Base-by-base conservation (phyloP, 2,888 invertebrate genomes). In the Dromius quadrimaculatus region DNA sequence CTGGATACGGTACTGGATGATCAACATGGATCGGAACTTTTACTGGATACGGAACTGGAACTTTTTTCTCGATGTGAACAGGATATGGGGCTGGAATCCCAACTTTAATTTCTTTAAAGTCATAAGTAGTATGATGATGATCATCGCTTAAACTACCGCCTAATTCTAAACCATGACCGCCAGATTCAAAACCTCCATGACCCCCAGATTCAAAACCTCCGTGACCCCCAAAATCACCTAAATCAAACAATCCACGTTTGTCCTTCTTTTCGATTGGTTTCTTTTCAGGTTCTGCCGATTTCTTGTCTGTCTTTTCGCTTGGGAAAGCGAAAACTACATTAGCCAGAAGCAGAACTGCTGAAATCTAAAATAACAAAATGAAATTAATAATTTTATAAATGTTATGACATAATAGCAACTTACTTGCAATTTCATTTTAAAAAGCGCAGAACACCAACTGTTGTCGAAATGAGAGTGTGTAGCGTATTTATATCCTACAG, bases 1-100 rank as follows among this genome's bases (percentile, higher is more conserved):
- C 81, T n/a, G 82, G 80, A 23, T 81, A 81, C 3, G 88, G 87
- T 82, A 87, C 87, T 75, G 82, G 84, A 8, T 88, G 88, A 23
- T 88, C 86, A 54, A 81, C 81, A 19, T 83, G 81, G 41, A 84
- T 83, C 11, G 83, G 78, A 47, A 82, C 78, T 45, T 73, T 73
- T 34, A 78, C 76, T 47, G 76, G 75, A 38, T 82, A 80, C 3
- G 80, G 77, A 73, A 84, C 82, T 50, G 82, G 79, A 32, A 81
- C 77, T 76, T 81, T 80, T 47, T 70, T 70, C 32, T 36, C 62
- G 36, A 70, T 38, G 17, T 45, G 70, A 11, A 70, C 70, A 15
- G 70, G 70, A 17, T 70, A 70, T 3, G 70, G 70, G 2, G 43
- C 47, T 22, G 70, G 73, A 8, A 73, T 54, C 1, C 65, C 72